These are phyloP conservation scores for Cyaniris semiargus DNA, from an alignment of 2,888 invertebrate species.

Conservation along the genomic window DNA sequence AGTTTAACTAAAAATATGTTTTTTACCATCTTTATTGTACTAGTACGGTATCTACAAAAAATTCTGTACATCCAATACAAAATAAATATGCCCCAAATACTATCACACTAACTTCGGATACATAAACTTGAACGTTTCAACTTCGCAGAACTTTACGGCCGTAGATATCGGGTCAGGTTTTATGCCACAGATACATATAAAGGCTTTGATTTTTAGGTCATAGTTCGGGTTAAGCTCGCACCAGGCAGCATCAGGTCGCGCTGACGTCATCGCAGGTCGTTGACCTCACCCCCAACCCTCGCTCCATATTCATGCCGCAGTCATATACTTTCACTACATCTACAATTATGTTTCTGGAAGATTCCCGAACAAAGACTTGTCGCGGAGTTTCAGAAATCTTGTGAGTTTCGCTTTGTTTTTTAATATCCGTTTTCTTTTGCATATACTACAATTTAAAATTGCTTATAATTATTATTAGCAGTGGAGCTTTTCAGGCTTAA, in stretches of 20 bases:
- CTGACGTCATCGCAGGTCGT: constrained; percentile 75
- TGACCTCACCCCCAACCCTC: constrained; percentile 56
- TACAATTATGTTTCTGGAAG: constrained; percentile 9
- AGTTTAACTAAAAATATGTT: too few species aligned
- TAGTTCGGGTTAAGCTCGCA: constrained; percentile 70
- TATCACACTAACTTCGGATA: background rate
- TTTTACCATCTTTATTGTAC: too few species aligned
- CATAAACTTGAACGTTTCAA: background rate
- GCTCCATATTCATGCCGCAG: constrained; percentile 57
- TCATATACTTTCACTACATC: constrained; percentile 42
- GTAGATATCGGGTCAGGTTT: background rate
- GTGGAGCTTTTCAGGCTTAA: background rate
- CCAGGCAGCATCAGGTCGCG: constrained; percentile 80
- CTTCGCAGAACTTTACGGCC: background rate
- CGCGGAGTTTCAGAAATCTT: background rate
- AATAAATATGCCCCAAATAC: background rate
- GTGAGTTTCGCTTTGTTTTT: background rate
- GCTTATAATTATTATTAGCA: too few species aligned
- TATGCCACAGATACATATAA: constrained; percentile 32
- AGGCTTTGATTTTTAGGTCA: constrained; percentile 55
- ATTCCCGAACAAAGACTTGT: background rate
- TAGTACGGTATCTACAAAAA: background rate
- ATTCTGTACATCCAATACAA: background rate
- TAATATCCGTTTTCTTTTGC: background rate
- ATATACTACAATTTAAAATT: too few species aligned